phyloP scores from a whole-genome alignment of 23 tunicate species.

The Corella eumyota region DNA sequence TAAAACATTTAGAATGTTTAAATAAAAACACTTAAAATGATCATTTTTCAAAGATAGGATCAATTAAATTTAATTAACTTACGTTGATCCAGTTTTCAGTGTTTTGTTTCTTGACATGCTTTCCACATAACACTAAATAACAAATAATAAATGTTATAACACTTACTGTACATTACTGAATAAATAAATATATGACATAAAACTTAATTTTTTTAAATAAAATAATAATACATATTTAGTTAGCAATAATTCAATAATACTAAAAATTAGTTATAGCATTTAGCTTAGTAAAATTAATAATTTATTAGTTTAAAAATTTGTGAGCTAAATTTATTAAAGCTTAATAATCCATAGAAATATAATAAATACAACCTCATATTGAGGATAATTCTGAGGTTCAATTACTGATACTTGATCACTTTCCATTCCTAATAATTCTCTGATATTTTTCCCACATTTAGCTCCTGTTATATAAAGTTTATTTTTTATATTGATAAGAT shows the following conservation, averaged over 20 bases:
- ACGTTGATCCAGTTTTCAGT: slow-evolving; percentile 47
- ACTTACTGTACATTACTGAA: background rate
- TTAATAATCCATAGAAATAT: too few species aligned
- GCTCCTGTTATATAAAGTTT: slow-evolving; percentile 21
- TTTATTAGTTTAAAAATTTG: too few species aligned
- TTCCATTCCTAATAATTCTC: slow-evolving; percentile 53
- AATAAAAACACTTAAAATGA: background rate
- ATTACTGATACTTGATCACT: slow-evolving; percentile 38
- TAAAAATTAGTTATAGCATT: too few species aligned
- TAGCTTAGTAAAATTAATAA: too few species aligned
- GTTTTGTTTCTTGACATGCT: slow-evolving; percentile 78
- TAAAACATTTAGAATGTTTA: background rate
- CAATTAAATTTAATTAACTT: slow-evolving; percentile 9
- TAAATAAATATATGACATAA: background rate
- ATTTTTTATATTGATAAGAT: background rate
- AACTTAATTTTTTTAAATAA: too few species aligned
- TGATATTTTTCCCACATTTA: slow-evolving; percentile 22
- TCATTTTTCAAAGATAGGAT: background rate
- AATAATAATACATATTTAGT: too few species aligned
- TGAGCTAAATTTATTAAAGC: too few species aligned
- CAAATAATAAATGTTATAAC: background rate
- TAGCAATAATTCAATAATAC: too few species aligned
- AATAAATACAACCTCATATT: slow-evolving; percentile 30
- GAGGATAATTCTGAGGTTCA: slow-evolving; percentile 35
- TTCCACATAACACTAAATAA: slow-evolving; percentile 59